Evolutionary conservation across 1,140 invertebrate species (phyloP).

Genomic region (Leptinotarsa lineolata): DNA sequence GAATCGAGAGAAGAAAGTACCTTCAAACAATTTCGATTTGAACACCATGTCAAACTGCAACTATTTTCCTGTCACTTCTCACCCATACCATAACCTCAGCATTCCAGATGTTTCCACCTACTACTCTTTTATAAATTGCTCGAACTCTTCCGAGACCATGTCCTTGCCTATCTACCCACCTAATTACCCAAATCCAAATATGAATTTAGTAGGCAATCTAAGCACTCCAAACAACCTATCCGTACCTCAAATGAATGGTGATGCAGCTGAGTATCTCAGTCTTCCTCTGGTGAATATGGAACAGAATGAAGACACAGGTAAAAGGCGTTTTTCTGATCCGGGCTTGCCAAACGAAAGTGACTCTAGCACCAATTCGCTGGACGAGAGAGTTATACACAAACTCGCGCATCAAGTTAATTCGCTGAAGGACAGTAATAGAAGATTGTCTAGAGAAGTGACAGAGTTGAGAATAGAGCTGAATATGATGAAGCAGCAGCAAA

Average conservation of each 20-base stretch:
- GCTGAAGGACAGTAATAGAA: conserved; percentile 60
- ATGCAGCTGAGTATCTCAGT: conserved; percentile 57
- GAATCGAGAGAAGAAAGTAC: conserved; percentile 50
- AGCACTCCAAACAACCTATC: conserved; percentile 34
- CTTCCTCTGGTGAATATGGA: conserved; percentile 56
- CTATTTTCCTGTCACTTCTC: conserved; percentile 59
- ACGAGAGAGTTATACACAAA: conserved; percentile 58
- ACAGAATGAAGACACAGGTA: conserved; percentile 54
- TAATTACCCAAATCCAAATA: conserved; percentile 48
- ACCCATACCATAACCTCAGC: conserved; percentile 55
- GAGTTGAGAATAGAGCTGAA: conserved; percentile 61
- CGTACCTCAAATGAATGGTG: conserved; percentile 34
- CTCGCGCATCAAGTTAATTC: conserved; percentile 60
- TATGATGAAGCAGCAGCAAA: conserved; percentile 57
- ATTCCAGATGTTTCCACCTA: conserved; percentile 47
- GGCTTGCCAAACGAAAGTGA: conserved; percentile 62
- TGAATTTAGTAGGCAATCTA: conserved; percentile 49
- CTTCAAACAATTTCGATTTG: conserved; percentile 40
- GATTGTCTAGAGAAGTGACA: conserved; percentile 61
- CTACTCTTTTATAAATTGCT: conserved; percentile 55
- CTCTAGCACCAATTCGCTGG: conserved; percentile 58
- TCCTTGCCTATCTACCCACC: conserved; percentile 58
- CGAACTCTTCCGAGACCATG: conserved; percentile 60
- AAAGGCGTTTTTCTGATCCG: conserved; percentile 62
- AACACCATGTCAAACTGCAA: conserved; percentile 43